Conservation (phyloP, 64 coral and sea anemone genomes). For the Actinia tenebrosa region DNA sequence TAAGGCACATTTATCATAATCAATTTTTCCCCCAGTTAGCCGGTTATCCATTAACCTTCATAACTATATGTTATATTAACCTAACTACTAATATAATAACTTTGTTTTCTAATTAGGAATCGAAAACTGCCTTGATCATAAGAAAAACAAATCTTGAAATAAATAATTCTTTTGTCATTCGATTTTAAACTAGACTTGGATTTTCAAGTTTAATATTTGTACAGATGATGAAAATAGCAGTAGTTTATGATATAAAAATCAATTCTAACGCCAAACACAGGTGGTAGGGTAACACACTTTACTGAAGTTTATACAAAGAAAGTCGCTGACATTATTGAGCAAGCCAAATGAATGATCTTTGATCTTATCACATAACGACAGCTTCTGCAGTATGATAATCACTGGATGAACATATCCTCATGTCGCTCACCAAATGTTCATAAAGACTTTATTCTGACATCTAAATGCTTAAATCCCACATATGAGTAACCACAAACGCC, state of each 20-base stretch:
- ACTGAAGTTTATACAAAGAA: not conserved
- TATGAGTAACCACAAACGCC: not conserved
- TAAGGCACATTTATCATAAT: not conserved
- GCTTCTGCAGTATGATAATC: not conserved
- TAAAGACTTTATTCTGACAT: not conserved
- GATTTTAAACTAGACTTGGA: not conserved
- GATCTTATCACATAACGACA: not conserved
- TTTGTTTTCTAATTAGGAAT: not conserved
- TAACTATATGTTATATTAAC: not conserved
- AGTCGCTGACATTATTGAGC: not conserved
- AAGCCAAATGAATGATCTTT: not conserved
- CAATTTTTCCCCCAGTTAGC: not conserved
- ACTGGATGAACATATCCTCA: not conserved
- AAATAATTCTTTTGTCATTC: not conserved
- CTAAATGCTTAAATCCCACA: not conserved
- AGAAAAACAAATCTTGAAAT: not conserved
- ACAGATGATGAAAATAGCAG: not conserved
- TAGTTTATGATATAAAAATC: not conserved
- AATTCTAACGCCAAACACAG: not conserved
- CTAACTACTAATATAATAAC: not conserved
- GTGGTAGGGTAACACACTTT: not conserved
- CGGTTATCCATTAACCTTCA: not conserved
- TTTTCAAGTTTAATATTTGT: not conserved
- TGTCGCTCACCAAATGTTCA: not conserved
- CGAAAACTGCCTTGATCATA: not conserved